Conservation (phyloP, 2,113 vertebrate species). For the Amia ocellicauda region DNA sequence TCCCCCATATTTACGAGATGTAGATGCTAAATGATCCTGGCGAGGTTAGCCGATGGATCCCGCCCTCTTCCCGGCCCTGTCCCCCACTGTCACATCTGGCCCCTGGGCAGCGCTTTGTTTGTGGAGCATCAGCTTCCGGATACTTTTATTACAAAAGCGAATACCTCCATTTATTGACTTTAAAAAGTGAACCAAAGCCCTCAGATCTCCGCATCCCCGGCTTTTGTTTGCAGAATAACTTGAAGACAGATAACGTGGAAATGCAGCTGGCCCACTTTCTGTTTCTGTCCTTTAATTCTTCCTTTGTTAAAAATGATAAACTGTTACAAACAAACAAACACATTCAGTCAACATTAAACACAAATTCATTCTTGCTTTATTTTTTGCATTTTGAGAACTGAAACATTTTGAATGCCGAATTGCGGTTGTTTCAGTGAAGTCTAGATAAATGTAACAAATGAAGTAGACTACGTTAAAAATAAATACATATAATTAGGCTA, state of each 20-base stretch:
- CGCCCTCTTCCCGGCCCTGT: conserved; percentile 40
- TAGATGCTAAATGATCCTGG: conserved; percentile 70
- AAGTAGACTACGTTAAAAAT: too few relatives aligned
- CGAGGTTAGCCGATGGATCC: conserved; percentile 34
- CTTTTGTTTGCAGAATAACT: conserved; percentile 23
- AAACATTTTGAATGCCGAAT: too few relatives aligned
- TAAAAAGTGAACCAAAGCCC: conserved; percentile 21
- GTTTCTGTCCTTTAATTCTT: too few relatives aligned
- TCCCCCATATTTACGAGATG: conserved; percentile 73
- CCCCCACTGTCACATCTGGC: conserved; percentile 59
- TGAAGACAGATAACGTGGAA: conserved; percentile 6
- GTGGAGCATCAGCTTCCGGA: conserved; percentile 54
- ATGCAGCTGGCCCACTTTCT: neutral
- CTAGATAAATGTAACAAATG: too few relatives aligned
- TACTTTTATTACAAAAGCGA: conserved; percentile 33
- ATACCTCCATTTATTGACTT: conserved; percentile 41
- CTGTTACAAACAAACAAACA: too few relatives aligned
- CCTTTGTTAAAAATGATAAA: too few relatives aligned
- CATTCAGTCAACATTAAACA: too few relatives aligned
- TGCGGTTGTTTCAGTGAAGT: too few relatives aligned
- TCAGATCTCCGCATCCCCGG: conserved; percentile 20
- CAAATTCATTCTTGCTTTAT: too few relatives aligned
- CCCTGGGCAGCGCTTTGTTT: conserved; percentile 51
- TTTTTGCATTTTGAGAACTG: too few relatives aligned
- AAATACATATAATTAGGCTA: too few relatives aligned